Evolutionary conservation across 2,888 invertebrate species (phyloP), one percentile per base, ranked within the genome.

Genomic region (Pseudococcus longispinus): DNA sequence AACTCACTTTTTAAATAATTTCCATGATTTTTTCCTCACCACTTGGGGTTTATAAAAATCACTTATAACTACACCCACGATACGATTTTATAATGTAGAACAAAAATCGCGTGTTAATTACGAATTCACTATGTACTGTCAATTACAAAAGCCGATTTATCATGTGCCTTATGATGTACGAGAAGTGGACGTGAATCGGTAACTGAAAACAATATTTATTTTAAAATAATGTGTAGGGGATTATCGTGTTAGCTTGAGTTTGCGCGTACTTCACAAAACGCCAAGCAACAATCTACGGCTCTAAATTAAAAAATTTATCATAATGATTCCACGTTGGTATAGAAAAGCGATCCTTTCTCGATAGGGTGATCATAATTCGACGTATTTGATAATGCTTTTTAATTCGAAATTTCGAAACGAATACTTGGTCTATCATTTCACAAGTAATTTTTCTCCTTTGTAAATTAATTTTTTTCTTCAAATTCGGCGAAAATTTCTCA

Each of bases 141-240:
- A 42, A 20, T 80, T 20, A 80, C 42, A 37, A 42, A 80, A 6
- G 8, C 77, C 77, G 77, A 80, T 80, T 20, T 23, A 80, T 42
- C 32, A 32, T 80, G 42, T 20, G 42, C 20, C 20, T 29, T 80
- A 20, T 42, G 42, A 80, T 80, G 77, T 42, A 80, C 77, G 18
- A 80, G 37, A n/a, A 42, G 18, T 20, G 77, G 42, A 80, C 77
- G n/a, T 42, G 29, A 80, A 42, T 80, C 42, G 77, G n/a, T 80
- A 80, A 80, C 77, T 80, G 77, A 80, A 80, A 80, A 80, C 77
- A 80, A 80, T 80, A 80, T 80, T 80, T 80, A 80, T 80, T 80
- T 80, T 80, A 80, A 80, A 80, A 80, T 80, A 20, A 80, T 80
- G 42, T 29, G 42, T 42, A 80, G 77, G 60, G 77, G 42, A 80